These are phyloP conservation scores for Caenorhabditis tropicalis DNA, from an alignment of 1,140 invertebrate species.

Conservation along the genomic window DNA sequence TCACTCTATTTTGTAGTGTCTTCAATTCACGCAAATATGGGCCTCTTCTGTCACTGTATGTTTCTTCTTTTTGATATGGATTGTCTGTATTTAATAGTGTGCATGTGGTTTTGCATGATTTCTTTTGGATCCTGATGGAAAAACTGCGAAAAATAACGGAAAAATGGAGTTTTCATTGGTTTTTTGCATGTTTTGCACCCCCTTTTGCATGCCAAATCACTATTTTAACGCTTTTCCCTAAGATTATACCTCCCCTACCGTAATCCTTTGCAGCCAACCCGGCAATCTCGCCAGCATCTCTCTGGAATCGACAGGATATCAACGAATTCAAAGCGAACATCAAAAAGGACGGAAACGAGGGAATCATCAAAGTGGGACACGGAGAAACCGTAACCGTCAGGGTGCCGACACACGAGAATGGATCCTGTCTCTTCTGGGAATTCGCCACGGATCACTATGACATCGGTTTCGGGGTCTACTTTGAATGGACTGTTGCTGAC, in stretches of 20 bases:
- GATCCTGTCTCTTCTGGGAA: constrained; percentile 96
- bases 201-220: neutral
- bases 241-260: neutral
- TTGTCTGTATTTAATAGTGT: neutral
- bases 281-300: constrained; percentile 81
- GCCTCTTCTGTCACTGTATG: constrained; percentile 72
- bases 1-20: constrained; percentile 62
- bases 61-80: constrained; percentile 38
- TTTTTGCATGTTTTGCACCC: neutral
- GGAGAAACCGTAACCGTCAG: constrained; percentile 95
- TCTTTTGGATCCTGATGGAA: neutral
- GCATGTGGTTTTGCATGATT: neutral
- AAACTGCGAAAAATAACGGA: too few species aligned
- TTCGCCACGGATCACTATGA: constrained; percentile 98
- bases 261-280: constrained; percentile 69
- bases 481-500: constrained; percentile 87
- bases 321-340: constrained; percentile 82
- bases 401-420: constrained; percentile 94
- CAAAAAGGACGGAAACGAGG: constrained; percentile 83
- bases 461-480: constrained; percentile 97
- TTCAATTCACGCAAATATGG: constrained; percentile 70
- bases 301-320: constrained; percentile 94
- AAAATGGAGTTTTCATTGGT: neutral
- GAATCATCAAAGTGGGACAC: constrained; percentile 92
- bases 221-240: neutral